Evolutionary conservation across 2,113 vertebrate genomes (phyloP).

Genomic region (Tragulus kanchil): DNA sequence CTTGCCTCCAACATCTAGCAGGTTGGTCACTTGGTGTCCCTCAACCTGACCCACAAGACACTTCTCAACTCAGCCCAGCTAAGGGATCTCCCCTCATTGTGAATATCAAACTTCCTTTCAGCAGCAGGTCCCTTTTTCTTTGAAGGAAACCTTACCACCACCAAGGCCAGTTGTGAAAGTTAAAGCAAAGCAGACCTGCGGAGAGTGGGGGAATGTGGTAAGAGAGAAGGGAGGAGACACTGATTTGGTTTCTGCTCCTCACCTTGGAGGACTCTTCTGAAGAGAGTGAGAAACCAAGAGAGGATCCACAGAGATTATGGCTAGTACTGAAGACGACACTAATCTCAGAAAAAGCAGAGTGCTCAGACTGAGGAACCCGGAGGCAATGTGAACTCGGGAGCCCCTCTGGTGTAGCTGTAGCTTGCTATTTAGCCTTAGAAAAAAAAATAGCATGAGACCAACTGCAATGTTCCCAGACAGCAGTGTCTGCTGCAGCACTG

Average conservation of each 20-base stretch:
- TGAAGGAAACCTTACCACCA: not conserved
- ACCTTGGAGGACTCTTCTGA: not conserved
- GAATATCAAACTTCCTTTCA: not conserved
- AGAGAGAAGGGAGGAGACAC: not conserved
- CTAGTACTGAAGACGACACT: not conserved
- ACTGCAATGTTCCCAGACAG: rapidly evolving
- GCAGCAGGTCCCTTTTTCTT: not conserved
- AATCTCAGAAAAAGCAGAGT: not conserved
- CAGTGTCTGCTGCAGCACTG: too few relatives aligned
- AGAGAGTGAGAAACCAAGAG: not conserved
- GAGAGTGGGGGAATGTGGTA: rapidly evolving
- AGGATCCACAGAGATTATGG: not conserved
- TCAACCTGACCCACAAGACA: not conserved
- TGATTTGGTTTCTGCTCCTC: not conserved
- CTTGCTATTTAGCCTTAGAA: not conserved
- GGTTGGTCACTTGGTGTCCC: not conserved
- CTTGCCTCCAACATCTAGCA: too few relatives aligned
- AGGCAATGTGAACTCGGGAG: not conserved
- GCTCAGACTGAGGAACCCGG: not conserved
- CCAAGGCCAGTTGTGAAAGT: not conserved
- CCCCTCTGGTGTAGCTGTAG: not conserved
- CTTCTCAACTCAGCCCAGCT: not conserved
- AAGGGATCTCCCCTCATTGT: not conserved
- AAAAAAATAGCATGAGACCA: not conserved
- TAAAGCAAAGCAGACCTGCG: not conserved